phyloP scores from a whole-genome alignment of 2,888 invertebrate genomes.

The Syrphus vitripennis region DNA sequence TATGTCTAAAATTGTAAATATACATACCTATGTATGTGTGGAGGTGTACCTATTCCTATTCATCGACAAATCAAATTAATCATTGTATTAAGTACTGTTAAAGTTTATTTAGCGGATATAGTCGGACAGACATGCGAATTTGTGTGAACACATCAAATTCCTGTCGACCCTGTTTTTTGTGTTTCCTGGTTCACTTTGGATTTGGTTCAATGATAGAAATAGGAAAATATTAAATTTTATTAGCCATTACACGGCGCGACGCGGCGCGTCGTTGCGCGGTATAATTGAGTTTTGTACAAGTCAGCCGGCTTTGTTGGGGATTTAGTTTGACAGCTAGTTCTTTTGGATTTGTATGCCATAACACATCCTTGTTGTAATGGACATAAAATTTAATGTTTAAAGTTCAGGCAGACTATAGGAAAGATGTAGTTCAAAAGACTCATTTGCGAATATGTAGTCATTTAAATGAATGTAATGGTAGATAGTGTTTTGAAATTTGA shows the following conservation, averaged over 20 bases:
- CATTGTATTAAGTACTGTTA: constrained; percentile 58
- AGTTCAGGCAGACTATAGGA: background rate
- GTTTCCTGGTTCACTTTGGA: background rate
- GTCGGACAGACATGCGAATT: constrained; percentile 27
- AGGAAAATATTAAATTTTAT: constrained; percentile 27
- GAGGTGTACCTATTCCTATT: background rate
- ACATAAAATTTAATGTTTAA: background rate
- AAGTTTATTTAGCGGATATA: constrained; percentile 51
- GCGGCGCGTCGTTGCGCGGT: background rate
- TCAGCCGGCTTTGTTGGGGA: background rate
- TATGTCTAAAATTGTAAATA: background rate
- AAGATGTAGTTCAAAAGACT: no score
- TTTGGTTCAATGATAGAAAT: background rate
- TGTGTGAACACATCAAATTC: constrained; percentile 44
- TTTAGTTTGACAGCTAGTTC: constrained; percentile 1
- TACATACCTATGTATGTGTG: background rate
- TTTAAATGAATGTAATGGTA: no score
- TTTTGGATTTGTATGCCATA: background rate
- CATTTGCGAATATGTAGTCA: no score
- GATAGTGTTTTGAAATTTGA: no score
- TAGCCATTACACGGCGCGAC: background rate
- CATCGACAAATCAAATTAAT: constrained; percentile 56
- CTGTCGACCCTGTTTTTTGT: background rate
- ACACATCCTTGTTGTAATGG: background rate
- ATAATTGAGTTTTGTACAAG: background rate